Evolutionary conservation across 2,888 invertebrate species (phyloP), one percentile per base, ranked within the genome.

Genomic region (Candidula unifasciata): DNA sequence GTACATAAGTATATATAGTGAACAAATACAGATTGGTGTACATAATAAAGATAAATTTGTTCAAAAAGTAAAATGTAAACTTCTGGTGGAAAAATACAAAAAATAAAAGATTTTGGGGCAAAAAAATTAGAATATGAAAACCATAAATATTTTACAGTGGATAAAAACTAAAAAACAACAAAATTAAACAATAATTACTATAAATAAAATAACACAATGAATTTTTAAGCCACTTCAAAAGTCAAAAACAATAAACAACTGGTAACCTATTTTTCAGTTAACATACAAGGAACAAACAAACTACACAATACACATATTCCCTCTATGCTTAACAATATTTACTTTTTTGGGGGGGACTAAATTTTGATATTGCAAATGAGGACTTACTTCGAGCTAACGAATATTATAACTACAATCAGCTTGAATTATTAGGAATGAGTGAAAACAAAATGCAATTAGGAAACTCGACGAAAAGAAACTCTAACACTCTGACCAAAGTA

Each of bases 1-100:
- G 27, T 73, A 57, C 24, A 82, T 54, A 35, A 27, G 54, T 73
- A 57, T 21, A 54, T 81, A 54, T 68, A 30, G 30, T 71, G 8
- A 24, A 71, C 37, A 37, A 3, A 81, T 13, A 80, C 24, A 52
- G 33, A 33, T 30, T 54, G 30, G 30, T 57, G 54, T 54, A 76
- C 3, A 54, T 33, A 54, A 18, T n/a, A n/a, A n/a, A 44, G 44
- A 44, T 44, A 44, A 3, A 18, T 76, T 18, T 27, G 10, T 35
- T 76, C 35, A 2, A 76, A 76, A 44, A 21, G 27, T n/a, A 44
- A 24, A 35, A 16, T 30, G 33, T 33, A 74, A 74, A 30, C 16
- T 35, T 16, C 24, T 18, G 24, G n/a, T 24, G 8, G 8, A 33
- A 69, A 13, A 69, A n/a, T 35, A 27, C 30, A n/a, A n/a, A 30